These are phyloP conservation scores for Psophia crepitans DNA, from an alignment of 2,113 vertebrate genomes.

Conservation along the genomic window DNA sequence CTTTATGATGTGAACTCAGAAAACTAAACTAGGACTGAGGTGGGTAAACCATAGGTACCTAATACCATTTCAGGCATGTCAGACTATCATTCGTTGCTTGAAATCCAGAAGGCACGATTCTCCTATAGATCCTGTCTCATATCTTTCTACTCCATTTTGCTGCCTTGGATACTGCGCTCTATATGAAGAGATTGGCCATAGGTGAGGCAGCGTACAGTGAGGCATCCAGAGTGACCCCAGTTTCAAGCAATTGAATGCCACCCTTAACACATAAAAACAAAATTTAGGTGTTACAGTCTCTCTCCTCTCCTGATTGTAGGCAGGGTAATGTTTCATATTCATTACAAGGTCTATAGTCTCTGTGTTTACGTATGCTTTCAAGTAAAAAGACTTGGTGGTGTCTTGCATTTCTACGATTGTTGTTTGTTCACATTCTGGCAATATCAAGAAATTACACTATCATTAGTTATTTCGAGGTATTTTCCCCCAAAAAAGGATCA, in stretches of 20 bases:
- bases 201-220: background rate
- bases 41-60: background rate
- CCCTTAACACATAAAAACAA: background rate
- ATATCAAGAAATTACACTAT: background rate
- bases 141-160: background rate
- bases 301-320: background rate
- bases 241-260: background rate
- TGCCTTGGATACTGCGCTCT: background rate
- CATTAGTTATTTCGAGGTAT: background rate
- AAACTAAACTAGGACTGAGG: background rate
- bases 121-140: background rate
- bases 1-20: background rate
- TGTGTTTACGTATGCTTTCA: background rate
- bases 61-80: background rate
- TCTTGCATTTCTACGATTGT: rapidly evolving
- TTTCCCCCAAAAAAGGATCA: background rate
- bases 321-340: background rate
- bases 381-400: background rate
- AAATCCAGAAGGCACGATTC: background rate
- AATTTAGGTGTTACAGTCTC: background rate
- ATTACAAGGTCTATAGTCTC: background rate
- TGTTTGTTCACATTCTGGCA: background rate
- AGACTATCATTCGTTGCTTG: background rate
- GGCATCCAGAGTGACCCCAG: background rate
- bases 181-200: background rate